Evolutionary conservation across 2,113 vertebrate species (phyloP), one percentile per base, ranked within the genome.

Genomic region (Hippopotamus amphibius): DNA sequence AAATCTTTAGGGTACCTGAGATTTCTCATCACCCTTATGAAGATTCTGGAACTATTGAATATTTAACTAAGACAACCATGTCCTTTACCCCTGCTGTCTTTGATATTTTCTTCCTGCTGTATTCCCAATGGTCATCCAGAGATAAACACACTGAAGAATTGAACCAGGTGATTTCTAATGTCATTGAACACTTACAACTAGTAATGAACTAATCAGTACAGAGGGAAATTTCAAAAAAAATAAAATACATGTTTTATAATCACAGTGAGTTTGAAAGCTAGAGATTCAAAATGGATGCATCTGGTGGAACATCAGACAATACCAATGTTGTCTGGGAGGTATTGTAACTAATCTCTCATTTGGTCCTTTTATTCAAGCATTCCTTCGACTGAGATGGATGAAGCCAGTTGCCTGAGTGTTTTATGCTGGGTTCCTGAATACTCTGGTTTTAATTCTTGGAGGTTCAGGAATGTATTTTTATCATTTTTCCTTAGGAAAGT

Each of bases 371-470:
- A 24, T 72, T 61, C 63, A 41, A 22, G 63, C 12, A 7, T 90
- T 26, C 28, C 81, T 85, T 86, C 66, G 53, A 57, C 50, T n/a
- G 33, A 53, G 61, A 13, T 22, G 33, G 46, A 6, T 63, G 26
- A 48, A 37, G 50, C 24, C 30, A 5, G 30, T 53, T 81, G 30
- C 55, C 33, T 76, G 84, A 21, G 33, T 59, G 13, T 66, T 96
- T 88, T 41, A 81, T 21, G 28, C 4, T 65, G 37, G 26, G 17
- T 11, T 66, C 19, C 71, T 80, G 37, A 48, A 61, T 43, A 22
- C 48, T 88, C 63, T 93, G 69, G 13, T 16, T 57, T 80, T 81
- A 76, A 48, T 95, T 93, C n/a, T 76, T 63, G 57, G 83, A 85
- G 76, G 7, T 85, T 93, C 59, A 83, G 59, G 93, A 76, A 69